These are phyloP conservation scores for Tenthredo distinguenda DNA, from an alignment of 2,888 invertebrate species.

Conservation along the genomic window DNA sequence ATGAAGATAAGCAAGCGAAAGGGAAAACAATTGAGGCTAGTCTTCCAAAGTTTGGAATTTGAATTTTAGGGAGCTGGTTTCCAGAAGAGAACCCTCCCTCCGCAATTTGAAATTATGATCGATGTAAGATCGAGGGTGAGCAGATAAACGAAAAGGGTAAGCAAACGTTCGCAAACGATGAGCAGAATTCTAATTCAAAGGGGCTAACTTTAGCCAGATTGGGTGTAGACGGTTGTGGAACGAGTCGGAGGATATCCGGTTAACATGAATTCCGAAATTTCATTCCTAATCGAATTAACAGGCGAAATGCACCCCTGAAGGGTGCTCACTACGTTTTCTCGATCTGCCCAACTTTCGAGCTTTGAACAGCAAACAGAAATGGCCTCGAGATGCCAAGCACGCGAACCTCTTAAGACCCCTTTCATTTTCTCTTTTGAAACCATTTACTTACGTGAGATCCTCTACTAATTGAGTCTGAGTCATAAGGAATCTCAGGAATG, in stretches of 20 bases:
- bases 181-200: constrained; percentile 11
- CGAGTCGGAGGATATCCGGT: background rate
- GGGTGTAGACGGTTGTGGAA: constrained; percentile 7
- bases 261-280: background rate
- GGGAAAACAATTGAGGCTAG: background rate
- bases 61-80: background rate
- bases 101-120: constrained; percentile 28
- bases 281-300: constrained; percentile 23
- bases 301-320: background rate
- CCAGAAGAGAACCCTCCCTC: background rate
- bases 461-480: constrained; percentile 12
- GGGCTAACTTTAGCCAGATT: background rate
- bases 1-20: background rate
- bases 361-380: constrained; percentile 7
- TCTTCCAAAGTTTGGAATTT: background rate
- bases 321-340: background rate
- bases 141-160: constrained; percentile 2
- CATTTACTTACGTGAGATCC: background rate
- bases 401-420: background rate
- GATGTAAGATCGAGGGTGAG: background rate
- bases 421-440: constrained; percentile 20
- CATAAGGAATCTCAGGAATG: background rate
- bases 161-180: constrained; percentile 4
- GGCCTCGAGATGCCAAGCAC: background rate
- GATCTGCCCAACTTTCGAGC: background rate